Percentiles rank a stretch among this genome's conserved stretches.
Evolutionary conservation across 2,888 invertebrate species (phyloP).

Genomic region (Dastarcus helophoroides): DNA sequence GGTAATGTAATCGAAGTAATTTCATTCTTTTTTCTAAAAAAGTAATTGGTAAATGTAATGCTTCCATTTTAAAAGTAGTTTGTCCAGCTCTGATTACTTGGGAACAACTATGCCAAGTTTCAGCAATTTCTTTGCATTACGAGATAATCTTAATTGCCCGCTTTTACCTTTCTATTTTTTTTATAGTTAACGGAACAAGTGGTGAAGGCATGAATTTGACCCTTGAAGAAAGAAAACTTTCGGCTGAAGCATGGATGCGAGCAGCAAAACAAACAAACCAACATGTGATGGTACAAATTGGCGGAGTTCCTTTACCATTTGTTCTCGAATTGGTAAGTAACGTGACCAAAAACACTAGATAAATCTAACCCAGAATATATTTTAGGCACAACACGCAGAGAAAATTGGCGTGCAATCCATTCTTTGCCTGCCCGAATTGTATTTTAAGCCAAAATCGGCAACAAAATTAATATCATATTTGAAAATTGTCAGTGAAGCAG

Average conservation of each 20-base stretch:
- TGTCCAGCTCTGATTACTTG: too few species aligned
- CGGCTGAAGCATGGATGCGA: constrained; percentile 53
- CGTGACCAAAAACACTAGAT: constrained; percentile 1
- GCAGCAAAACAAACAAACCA: constrained; percentile 44
- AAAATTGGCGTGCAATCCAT: constrained; percentile 52
- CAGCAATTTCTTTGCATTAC: too few species aligned
- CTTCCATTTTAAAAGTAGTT: too few species aligned
- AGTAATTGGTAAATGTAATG: too few species aligned
- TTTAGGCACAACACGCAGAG: constrained; percentile 58
- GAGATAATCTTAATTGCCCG: too few species aligned
- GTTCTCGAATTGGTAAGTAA: constrained; percentile 51
- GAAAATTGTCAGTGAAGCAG: constrained; percentile 52
- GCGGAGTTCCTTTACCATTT: constrained; percentile 56
- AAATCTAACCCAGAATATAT: constrained; percentile 6
- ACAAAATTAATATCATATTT: constrained; percentile 55
- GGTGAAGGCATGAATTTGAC: constrained; percentile 65
- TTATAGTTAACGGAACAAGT: constrained; percentile 70
- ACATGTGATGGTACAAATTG: constrained; percentile 61
- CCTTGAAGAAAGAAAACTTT: constrained; percentile 52
- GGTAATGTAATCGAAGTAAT: too few species aligned
- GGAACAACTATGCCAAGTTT: too few species aligned
- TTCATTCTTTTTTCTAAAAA: too few species aligned
- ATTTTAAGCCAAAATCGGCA: constrained; percentile 54
- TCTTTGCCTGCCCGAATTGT: constrained; percentile 64
- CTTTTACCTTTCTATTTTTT: too few species aligned